Base-by-base conservation (phyloP, 2,797 vertebrate species). In the Clarias pachynema region DNA sequence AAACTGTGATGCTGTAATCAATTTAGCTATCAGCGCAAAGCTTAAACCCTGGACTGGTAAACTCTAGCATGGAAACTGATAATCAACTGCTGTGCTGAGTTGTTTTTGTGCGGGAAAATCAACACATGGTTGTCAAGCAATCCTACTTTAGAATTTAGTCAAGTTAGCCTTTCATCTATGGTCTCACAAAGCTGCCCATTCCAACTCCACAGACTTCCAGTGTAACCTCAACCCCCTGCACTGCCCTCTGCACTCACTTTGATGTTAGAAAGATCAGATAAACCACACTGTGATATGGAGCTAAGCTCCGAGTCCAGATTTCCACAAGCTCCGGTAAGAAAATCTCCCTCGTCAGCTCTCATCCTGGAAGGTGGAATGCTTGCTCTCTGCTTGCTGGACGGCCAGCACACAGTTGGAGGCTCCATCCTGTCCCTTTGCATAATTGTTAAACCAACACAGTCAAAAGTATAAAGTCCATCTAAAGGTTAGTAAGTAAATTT, bases 231-330 rank as follows among this genome's bases (percentile, higher is more conserved):
- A 44, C 24, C 49, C 29, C 69, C 26, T 80, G 66, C 37, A 66
- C 10, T 75, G 31, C 62, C 63, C 79, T 77, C 16, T 62, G 49
- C 62, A 31, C 63, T 59, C 34, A 57, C 80, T 86, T 86, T 82
- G 72, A 86, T 68, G 72, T 82, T 82, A 0, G 26, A 62, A 62
- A 70, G 40, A 86, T 83, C 85, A 86, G 80, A 86, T 82, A 72
- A 82, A 77, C 24, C 60, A 57, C 85, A 62, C 70, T 26, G 53
- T 70, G 73, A 83, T 82, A 78, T 62, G 73, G 70, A 40, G 65
- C 63, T 78, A 62, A 66, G 72, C 77, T 82, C 70, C 40, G 8
- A 63, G 81, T 62, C 81, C 73, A 70, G 85, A 57, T 86, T 84
- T 81, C 79, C 75, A 74, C 56, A 84, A 63, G 65, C 65, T 81